phyloP scores from a whole-genome alignment of 2,113 vertebrate genomes.

The Saimiri boliviensis region DNA sequence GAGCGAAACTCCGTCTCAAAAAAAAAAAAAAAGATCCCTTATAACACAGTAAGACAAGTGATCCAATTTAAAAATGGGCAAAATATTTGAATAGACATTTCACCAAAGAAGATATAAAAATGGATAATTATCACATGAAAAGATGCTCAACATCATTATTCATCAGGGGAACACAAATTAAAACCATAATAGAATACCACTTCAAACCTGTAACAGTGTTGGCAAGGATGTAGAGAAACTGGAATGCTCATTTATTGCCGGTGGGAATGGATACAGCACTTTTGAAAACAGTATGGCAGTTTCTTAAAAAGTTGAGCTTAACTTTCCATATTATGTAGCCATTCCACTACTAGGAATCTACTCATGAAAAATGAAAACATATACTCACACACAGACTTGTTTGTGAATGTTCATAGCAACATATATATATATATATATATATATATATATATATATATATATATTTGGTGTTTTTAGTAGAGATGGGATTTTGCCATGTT shows the following conservation, averaged over 20 bases:
- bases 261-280: not conserved
- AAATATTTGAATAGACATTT: not conserved
- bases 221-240: not conserved
- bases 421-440: too few species aligned
- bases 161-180: not conserved
- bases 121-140: not conserved
- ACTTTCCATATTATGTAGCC: not conserved
- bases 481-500: too few species aligned
- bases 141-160: not conserved
- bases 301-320: not conserved
- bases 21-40: not conserved
- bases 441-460: too few species aligned
- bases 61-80: not conserved
- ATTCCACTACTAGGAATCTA: not conserved
- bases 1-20: too few species aligned
- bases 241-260: not conserved
- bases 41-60: not conserved
- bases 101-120: not conserved
- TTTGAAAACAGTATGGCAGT: not conserved
- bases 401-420: not conserved
- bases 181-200: not conserved
- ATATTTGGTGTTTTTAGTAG: too few species aligned
- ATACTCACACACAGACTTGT: not conserved
- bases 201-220: not conserved
- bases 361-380: not conserved